phyloP scores from a whole-genome alignment of 2,888 invertebrate genomes.

The Ceraclea dissimilis region DNA sequence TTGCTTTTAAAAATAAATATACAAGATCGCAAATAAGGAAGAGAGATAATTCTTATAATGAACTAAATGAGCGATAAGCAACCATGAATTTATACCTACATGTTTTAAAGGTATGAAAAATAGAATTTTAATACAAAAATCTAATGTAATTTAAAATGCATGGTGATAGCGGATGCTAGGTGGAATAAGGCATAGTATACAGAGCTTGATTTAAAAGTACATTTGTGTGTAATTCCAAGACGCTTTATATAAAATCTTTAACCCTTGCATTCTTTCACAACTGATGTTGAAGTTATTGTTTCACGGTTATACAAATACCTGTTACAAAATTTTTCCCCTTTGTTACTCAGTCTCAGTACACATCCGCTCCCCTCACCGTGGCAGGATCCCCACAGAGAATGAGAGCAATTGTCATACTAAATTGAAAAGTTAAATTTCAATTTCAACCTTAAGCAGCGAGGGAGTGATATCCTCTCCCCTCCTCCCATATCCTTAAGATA shows the following conservation, averaged over 20 bases:
- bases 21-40: too few relatives aligned
- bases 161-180: too few relatives aligned
- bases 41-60: too few relatives aligned
- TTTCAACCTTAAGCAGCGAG: slow-evolving; percentile 16
- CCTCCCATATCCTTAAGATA: slow-evolving; percentile 1
- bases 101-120: too few relatives aligned
- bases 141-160: too few relatives aligned
- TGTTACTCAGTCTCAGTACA: slow-evolving; percentile 13
- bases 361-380: neutral
- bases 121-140: too few relatives aligned
- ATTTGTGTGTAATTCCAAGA: too few relatives aligned
- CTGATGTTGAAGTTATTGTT: neutral
- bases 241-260: neutral
- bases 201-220: too few relatives aligned
- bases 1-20: too few relatives aligned
- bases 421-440: slow-evolving; percentile 27
- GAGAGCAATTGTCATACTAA: slow-evolving; percentile 27
- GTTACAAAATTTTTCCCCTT: slow-evolving; percentile 10
- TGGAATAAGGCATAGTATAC: too few relatives aligned
- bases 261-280: neutral
- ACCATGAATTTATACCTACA: too few relatives aligned
- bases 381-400: slow-evolving; percentile 16
- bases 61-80: too few relatives aligned
- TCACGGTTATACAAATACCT: neutral
- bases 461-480: slow-evolving; percentile 6